These are phyloP conservation scores for Dryobota labecula DNA, from an alignment of 2,888 invertebrate species.

Conservation along the genomic window DNA sequence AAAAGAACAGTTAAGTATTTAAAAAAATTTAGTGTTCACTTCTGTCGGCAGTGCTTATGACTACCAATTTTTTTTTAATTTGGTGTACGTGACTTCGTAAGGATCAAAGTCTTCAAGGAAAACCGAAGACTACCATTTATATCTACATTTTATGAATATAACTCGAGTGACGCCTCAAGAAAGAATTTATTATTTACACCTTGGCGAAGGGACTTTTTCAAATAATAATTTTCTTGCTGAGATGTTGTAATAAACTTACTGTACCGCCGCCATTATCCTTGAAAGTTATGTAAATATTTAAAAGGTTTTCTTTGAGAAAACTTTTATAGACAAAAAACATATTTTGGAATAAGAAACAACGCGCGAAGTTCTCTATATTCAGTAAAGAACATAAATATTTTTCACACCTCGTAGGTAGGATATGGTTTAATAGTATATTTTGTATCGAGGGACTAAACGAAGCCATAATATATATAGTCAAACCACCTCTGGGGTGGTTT, in stretches of 20 bases:
- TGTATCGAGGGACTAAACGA: no score
- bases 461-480: no score
- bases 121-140: not conserved
- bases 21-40: no score
- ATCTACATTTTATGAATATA: conserved; percentile 17
- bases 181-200: conserved; percentile 40
- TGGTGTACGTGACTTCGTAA: conserved; percentile 25
- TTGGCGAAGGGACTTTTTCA: conserved; percentile 20
- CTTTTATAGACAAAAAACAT: not conserved
- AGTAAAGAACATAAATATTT: no score
- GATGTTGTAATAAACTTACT: conserved; percentile 9
- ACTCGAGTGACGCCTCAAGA: conserved; percentile 7
- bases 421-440: no score
- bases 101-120: conserved; percentile 4
- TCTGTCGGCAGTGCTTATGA: no score
- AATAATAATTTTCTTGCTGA: conserved; percentile 6
- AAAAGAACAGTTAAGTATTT: no score
- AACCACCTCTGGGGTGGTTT: no score
- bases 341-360: not conserved
- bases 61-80: no score
- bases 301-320: conserved; percentile 1
- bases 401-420: no score
- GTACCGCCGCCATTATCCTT: not conserved
- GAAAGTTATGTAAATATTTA: conserved; percentile 15
- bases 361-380: not conserved